Evolutionary conservation across 2,888 invertebrate species (phyloP).

Genomic region (Cinara cedri): DNA sequence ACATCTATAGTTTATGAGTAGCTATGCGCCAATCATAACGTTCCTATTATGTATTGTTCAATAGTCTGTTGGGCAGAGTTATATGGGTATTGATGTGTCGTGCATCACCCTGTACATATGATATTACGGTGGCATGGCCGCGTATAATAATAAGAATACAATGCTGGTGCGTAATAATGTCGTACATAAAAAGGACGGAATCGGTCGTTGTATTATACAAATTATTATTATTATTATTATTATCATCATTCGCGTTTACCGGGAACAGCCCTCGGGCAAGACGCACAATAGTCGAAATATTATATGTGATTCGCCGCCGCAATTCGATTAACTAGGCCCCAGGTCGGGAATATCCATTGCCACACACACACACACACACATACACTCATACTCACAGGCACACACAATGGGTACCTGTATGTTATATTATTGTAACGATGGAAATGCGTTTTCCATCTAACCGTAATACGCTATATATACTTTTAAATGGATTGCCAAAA

Average conservation of each 20-base stretch:
- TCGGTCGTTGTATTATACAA: too few relatives aligned
- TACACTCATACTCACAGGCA: background rate
- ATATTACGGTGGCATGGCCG: too few relatives aligned
- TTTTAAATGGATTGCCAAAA: background rate
- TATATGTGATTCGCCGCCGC: conserved; percentile 23
- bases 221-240: background rate
- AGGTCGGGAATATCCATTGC: conserved; percentile 31
- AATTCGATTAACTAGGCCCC: conserved; percentile 39
- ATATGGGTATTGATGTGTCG: too few relatives aligned
- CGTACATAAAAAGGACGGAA: too few relatives aligned
- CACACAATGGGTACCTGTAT: too few relatives aligned
- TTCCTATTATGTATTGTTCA: too few relatives aligned
- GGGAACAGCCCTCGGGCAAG: background rate
- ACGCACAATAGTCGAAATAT: conserved; percentile 16
- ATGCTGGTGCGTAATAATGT: too few relatives aligned
- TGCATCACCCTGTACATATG: too few relatives aligned
- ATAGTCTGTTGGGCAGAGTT: too few relatives aligned
- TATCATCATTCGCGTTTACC: conserved; percentile 23
- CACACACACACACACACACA: background rate
- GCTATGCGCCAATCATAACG: too few relatives aligned
- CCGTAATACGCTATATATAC: background rate
- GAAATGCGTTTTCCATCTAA: conserved; percentile 15
- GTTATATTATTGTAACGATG: background rate
- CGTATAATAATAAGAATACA: too few relatives aligned
- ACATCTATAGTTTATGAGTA: too few relatives aligned